Conservation (phyloP, 2,888 invertebrate genomes). For the Oxyscelio sp. region DNA sequence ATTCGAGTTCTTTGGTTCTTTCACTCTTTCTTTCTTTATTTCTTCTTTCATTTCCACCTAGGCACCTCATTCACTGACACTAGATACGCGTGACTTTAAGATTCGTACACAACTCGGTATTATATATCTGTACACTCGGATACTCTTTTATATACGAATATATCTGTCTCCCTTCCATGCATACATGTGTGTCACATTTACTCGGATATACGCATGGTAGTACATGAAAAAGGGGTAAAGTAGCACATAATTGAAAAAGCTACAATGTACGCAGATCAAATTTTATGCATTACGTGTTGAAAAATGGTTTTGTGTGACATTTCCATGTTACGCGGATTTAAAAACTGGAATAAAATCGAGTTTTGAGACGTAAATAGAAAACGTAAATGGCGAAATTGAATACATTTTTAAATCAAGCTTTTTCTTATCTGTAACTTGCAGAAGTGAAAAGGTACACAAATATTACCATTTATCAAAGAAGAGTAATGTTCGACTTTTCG, state of each 20-base stretch:
- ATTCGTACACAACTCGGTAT: slow-evolving; percentile 78
- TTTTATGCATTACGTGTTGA: slow-evolving; percentile 31
- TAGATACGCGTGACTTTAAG: slow-evolving; percentile 83
- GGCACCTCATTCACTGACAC: slow-evolving; percentile 77
- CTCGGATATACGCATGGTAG: slow-evolving; percentile 49
- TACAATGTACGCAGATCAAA: slow-evolving; percentile 47
- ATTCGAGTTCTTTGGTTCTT: slow-evolving; percentile 83
- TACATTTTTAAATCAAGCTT: no score
- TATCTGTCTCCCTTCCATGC: slow-evolving; percentile 7
- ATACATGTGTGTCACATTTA: slow-evolving; percentile 30
- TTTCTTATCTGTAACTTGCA: no score
- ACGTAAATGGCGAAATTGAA: no score
- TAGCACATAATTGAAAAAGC: slow-evolving; percentile 56
- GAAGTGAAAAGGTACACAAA: no score
- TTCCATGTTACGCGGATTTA: background rate
- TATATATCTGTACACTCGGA: slow-evolving; percentile 80
- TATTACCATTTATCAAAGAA: no score
- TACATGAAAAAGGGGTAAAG: slow-evolving; percentile 61
- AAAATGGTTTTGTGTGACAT: slow-evolving; percentile 33
- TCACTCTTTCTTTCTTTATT: slow-evolving; percentile 81
- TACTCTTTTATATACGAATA: slow-evolving; percentile 32
- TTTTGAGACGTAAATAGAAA: no score
- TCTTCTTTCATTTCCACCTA: slow-evolving; percentile 75
- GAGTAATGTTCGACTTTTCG: no score
- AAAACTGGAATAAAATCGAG: no score